These are phyloP conservation scores for Hippolais icterina DNA, from an alignment of 2,113 vertebrate genomes.

Conservation along the genomic window DNA sequence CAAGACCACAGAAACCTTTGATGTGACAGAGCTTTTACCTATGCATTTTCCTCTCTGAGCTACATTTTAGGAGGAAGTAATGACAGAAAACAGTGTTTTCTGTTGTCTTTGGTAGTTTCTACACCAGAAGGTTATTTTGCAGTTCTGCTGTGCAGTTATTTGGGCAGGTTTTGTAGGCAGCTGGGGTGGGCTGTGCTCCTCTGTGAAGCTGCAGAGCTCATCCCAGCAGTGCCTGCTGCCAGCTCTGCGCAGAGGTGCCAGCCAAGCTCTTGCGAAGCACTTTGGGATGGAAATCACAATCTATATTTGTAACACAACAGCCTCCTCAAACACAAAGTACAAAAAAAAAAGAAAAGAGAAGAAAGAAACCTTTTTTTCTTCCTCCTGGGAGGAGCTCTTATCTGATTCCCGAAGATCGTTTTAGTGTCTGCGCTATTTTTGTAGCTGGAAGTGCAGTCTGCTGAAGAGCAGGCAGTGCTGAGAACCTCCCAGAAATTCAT, in stretches of 20 bases:
- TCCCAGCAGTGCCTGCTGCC: not conserved
- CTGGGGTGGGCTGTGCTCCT: not conserved
- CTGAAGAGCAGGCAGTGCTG: not conserved
- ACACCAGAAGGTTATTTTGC: not conserved
- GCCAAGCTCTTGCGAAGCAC: not conserved
- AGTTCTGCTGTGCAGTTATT: not conserved
- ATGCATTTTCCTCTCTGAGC: not conserved
- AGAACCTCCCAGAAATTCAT: conserved; percentile 29
- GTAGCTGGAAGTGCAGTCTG: conserved; percentile 48
- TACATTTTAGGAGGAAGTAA: not conserved
- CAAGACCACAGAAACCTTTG: not conserved
- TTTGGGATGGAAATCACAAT: conserved; percentile 31
- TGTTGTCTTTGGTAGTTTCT: not conserved
- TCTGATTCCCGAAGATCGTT: conserved; percentile 39
- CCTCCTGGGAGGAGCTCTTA: conserved; percentile 60
- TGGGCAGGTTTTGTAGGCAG: not conserved
- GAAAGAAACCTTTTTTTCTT: conserved; percentile 42
- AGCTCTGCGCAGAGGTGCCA: not conserved
- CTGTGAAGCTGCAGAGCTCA: not conserved
- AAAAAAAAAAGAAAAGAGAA: not conserved
- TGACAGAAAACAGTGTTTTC: not conserved
- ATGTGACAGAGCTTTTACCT: not conserved
- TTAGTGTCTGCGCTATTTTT: conserved; percentile 56
- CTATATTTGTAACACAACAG: conserved; percentile 18
- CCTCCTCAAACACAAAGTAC: not conserved